Evolutionary conservation across 2,797 vertebrate species (phyloP), one percentile per base, ranked within the genome.

Genomic region (Sitta carolinensis): DNA sequence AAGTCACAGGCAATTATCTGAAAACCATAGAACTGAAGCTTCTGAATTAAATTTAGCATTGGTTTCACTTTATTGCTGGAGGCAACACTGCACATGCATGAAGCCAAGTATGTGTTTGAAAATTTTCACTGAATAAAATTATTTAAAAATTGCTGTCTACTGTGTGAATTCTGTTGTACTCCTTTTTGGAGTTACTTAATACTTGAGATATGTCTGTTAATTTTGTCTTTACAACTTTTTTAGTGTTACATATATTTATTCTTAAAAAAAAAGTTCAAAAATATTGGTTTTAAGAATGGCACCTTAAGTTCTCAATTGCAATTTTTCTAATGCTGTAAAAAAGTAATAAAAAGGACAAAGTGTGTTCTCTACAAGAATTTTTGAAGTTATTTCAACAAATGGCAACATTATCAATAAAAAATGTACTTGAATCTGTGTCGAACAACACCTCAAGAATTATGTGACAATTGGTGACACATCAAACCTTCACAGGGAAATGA

Each of bases 351-450:
- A 48, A 27, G 4, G 16, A 77, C 62, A 85, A 87, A 64, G 20
- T 82, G 11, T 32, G 30, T 48, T 95, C 25, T 73, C 29, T 61
- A 21, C 76, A 73, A 76, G 38, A 84, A 75, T 91, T 89, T 80
- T 87, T 90, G 50, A 89, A 76, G 12, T 90, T 78, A 77, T 91
- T 96, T 79, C 76, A 70, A 68, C 22, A 94, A 89, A 96, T 94
- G 55, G 29, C 43, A 95, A 90, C 81, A 69, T 70, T 84, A 77
- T 74, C 76, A 94, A 68, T 81, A 90, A 95, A 10, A 57, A 5
- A 70, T 6, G 10, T 73, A 2, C 62, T 66, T 87, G 26, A 90
- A 78, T 81, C 59, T 89, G 68, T 89, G 70, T 52, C 34, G 13
- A 15, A 57, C 13, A 17, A 55, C 12, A 38, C 42, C 67, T 68